phyloP scores from a whole-genome alignment of 2,888 invertebrate genomes.

The Parnassius apollo region DNA sequence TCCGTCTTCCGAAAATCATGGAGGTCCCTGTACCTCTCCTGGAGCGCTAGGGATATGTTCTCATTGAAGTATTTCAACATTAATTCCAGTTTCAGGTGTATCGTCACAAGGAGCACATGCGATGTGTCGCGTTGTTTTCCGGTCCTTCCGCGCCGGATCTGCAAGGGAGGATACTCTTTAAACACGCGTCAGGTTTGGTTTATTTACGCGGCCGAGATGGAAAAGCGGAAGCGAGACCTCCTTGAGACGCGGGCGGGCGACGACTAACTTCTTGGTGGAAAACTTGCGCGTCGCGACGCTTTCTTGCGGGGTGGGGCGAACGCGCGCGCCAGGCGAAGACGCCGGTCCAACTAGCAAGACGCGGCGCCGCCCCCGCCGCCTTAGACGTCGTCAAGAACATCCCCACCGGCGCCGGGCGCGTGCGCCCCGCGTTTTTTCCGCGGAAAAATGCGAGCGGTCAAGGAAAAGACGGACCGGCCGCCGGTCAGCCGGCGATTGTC shows the following conservation, averaged over 20 bases:
- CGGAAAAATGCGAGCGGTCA: slow-evolving; percentile 80
- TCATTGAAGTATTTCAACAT: slow-evolving; percentile 82
- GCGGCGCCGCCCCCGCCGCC: slow-evolving; percentile 79
- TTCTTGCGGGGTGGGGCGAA: slow-evolving; percentile 79
- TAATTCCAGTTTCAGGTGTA: slow-evolving; percentile 75
- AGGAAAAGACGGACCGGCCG: slow-evolving; percentile 73
- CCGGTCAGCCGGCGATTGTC: slow-evolving; percentile 48
- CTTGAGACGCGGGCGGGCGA: slow-evolving; percentile 80
- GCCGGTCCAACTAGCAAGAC: slow-evolving; percentile 80
- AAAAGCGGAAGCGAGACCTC: slow-evolving; percentile 75
- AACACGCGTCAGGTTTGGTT: slow-evolving; percentile 28
- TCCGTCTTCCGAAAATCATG: slow-evolving; percentile 79
- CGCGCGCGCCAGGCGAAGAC: slow-evolving; percentile 79
- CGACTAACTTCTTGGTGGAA: slow-evolving; percentile 83
- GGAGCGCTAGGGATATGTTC: slow-evolving; percentile 80
- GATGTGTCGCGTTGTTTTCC: slow-evolving; percentile 48
- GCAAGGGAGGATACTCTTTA: slow-evolving; percentile 42
- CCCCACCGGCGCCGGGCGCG: slow-evolving; percentile 76
- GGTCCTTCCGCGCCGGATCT: slow-evolving; percentile 45
- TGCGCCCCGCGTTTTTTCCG: slow-evolving; percentile 79
- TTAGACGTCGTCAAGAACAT: slow-evolving; percentile 79
- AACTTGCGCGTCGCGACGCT: slow-evolving; percentile 78
- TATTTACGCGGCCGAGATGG: slow-evolving; percentile 43
- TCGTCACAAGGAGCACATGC: slow-evolving; percentile 72
- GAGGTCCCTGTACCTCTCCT: slow-evolving; percentile 81